Conservation (phyloP, 2,797 vertebrate species). For the Novumbra hubbsi region DNA sequence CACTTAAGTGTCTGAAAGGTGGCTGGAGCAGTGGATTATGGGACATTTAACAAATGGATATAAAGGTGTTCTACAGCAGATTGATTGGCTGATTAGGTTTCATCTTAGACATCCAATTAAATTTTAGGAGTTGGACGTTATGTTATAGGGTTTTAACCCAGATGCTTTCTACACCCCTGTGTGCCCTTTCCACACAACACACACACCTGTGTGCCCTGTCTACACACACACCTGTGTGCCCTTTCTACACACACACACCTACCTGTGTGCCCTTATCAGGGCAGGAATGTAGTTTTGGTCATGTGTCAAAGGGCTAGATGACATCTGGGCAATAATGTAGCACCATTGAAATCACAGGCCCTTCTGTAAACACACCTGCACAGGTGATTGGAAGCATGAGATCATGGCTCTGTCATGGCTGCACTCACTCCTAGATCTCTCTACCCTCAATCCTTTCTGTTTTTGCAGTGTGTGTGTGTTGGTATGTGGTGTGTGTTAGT, state of each 20-base stretch:
- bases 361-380: slow-evolving; percentile 7
- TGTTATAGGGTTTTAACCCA: neutral
- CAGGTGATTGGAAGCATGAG: slow-evolving; percentile 27
- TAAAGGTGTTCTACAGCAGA: neutral
- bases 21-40: neutral
- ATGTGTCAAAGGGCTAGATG: slow-evolving; percentile 67
- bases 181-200: slow-evolving; percentile 58
- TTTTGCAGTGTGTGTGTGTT: slow-evolving; percentile 22
- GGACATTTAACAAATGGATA: neutral
- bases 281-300: slow-evolving; percentile 24
- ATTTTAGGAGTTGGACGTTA: neutral
- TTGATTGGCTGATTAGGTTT: neutral
- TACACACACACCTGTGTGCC: slow-evolving; percentile 30
- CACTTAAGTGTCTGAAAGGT: slow-evolving; percentile 1
- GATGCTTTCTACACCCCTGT: slow-evolving; percentile 9
- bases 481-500: slow-evolving; percentile 30
- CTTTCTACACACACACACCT: slow-evolving; percentile 33
- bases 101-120: neutral
- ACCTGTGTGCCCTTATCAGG: slow-evolving; percentile 21
- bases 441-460: slow-evolving; percentile 16
- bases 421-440: slow-evolving; percentile 19
- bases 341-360: slow-evolving; percentile 31
- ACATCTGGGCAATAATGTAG: slow-evolving; percentile 43
- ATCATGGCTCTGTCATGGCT: slow-evolving; percentile 35
- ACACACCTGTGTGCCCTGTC: too few relatives aligned